Conservation (phyloP, 2,888 invertebrate species). For the Carpatolechia fugitivella region DNA sequence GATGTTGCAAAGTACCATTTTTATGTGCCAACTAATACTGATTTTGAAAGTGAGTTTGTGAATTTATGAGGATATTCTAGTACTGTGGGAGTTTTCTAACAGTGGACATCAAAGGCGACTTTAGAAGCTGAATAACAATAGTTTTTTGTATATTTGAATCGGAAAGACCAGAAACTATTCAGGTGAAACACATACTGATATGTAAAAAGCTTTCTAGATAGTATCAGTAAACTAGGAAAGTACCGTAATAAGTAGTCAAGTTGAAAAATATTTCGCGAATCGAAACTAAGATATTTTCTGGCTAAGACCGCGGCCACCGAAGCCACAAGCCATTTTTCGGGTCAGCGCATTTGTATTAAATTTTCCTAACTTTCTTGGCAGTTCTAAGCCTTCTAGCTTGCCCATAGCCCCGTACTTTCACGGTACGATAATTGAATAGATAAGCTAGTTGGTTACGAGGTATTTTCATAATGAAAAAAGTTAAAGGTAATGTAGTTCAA, state of each 20-base stretch:
- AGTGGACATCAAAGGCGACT: too few relatives aligned
- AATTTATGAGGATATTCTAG: too few relatives aligned
- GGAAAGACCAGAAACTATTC: too few relatives aligned
- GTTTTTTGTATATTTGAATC: too few relatives aligned
- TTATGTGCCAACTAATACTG: too few relatives aligned
- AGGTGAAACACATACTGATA: too few relatives aligned
- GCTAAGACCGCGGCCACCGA: background rate
- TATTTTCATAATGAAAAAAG: background rate
- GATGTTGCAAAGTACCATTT: too few relatives aligned
- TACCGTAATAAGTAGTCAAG: background rate
- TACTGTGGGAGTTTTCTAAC: too few relatives aligned
- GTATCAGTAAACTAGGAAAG: background rate
- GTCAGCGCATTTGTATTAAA: constrained; percentile 20
- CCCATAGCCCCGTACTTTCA: constrained; percentile 5
- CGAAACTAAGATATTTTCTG: background rate
- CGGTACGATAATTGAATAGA: constrained; percentile 11
- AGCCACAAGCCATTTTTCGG: constrained; percentile 18
- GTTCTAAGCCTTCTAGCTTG: constrained; percentile 13
- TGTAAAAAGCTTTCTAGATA: too few relatives aligned
- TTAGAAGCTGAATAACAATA: too few relatives aligned
- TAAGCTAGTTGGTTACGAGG: constrained; percentile 5
- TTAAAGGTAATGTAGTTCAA: background rate
- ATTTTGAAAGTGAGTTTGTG: too few relatives aligned
- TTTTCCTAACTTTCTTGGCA: constrained; percentile 19
- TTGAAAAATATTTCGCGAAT: constrained; percentile 8